Percentiles rank a stretch among this genome's conserved stretches.
Conservation (phyloP, 1,140 invertebrate species). For the Heliconius eleuchia region DNA sequence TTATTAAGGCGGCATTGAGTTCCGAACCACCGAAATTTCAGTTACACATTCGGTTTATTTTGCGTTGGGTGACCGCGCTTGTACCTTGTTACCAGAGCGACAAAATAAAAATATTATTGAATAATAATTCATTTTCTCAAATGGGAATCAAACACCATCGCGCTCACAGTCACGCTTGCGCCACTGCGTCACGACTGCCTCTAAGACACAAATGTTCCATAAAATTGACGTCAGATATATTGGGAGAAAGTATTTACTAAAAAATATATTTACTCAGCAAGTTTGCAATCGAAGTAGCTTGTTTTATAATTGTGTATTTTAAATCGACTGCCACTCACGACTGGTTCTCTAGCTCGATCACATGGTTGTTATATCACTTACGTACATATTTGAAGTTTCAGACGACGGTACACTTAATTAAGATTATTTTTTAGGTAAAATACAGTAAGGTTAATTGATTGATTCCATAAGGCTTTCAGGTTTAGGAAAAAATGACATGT, state of each 20-base stretch:
- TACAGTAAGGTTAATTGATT: too few relatives aligned
- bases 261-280: neutral
- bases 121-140: too few relatives aligned
- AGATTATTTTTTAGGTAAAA: too few relatives aligned
- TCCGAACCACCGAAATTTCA: neutral
- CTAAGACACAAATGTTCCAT: neutral
- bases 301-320: neutral
- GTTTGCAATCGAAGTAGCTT: neutral
- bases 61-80: too few relatives aligned
- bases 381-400: neutral
- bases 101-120: too few relatives aligned
- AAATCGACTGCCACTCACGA: constrained; percentile 25
- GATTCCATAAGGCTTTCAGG: too few relatives aligned
- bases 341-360: neutral
- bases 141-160: too few relatives aligned
- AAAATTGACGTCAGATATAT: neutral
- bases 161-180: too few relatives aligned
- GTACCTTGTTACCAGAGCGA: too few relatives aligned
- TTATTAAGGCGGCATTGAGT: neutral
- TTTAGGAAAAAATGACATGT: too few relatives aligned
- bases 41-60: too few relatives aligned
- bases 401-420: neutral
- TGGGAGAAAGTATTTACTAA: neutral
- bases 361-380: neutral
- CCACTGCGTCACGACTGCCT: too few relatives aligned